A percentile compares a stretch with the other conserved stretches of the same genome.
phyloP scores from a whole-genome alignment of 2,888 invertebrate species.

The Apoderus coryli region DNA sequence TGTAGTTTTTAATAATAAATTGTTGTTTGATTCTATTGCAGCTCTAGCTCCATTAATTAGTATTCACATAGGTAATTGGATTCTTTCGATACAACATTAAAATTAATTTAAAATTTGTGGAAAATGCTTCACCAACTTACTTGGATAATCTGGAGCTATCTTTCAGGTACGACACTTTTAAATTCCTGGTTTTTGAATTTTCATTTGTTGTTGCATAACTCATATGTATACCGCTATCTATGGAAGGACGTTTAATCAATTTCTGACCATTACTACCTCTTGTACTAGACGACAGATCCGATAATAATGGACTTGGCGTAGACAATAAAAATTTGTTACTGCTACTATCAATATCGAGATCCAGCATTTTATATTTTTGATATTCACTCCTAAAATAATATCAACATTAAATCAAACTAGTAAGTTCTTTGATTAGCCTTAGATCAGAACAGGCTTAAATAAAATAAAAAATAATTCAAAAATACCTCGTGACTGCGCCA shows the following conservation, averaged over 20 bases:
- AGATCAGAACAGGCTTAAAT: no score
- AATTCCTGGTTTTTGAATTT: slow-evolving; percentile 25
- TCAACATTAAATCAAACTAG: no score
- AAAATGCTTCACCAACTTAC: no score
- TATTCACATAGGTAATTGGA: no score
- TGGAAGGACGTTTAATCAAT: slow-evolving; percentile 58
- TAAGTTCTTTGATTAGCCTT: no score
- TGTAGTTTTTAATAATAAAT: no score
- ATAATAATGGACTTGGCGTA: slow-evolving; percentile 28
- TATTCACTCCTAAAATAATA: slow-evolving; percentile 30
- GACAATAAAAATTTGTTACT: slow-evolving; percentile 27
- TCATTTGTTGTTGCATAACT: slow-evolving; percentile 29
- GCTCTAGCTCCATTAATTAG: no score
- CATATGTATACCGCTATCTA: slow-evolving; percentile 69
- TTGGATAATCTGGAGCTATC: slow-evolving; percentile 34
- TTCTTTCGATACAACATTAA: no score
- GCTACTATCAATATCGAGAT: slow-evolving; percentile 31
- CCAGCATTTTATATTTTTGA: slow-evolving; percentile 37
- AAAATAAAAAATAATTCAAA: no score
- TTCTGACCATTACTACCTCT: slow-evolving; percentile 26
- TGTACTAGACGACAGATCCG: slow-evolving; percentile 27
- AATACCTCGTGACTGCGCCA: slow-evolving; percentile 42
- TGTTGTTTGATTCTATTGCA: no score
- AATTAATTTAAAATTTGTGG: no score
- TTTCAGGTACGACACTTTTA: slow-evolving; percentile 23